A percentile compares a stretch with the other conserved stretches of the same genome.
Evolutionary conservation across 2,113 vertebrate genomes (phyloP).

Genomic region (Heterotilapia buettikoferi): DNA sequence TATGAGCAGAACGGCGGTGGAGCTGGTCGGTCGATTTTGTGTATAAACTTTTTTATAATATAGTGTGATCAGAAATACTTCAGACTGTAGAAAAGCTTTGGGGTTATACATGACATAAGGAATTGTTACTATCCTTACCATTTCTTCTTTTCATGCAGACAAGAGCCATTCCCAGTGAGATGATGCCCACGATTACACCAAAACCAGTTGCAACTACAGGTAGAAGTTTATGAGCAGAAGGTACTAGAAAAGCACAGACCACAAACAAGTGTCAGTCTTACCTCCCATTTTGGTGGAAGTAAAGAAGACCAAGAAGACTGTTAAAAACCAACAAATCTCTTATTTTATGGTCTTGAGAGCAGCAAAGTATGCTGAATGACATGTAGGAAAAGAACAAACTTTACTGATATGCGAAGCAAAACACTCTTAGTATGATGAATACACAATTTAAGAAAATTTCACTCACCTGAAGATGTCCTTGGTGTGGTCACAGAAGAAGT

Average conservation of each 20-base stretch:
- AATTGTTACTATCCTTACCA: not conserved
- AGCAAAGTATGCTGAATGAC: too few species aligned
- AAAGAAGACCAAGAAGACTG: fast-evolving
- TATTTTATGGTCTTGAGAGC: too few species aligned
- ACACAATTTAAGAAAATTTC: not conserved
- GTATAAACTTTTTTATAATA: not conserved
- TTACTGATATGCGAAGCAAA: too few species aligned
- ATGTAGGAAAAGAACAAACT: too few species aligned
- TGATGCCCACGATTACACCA: not conserved
- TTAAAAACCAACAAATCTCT: not conserved
- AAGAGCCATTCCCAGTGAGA: not conserved
- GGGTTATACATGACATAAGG: fast-evolving
- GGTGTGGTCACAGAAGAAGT: not conserved
- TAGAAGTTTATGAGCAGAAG: not conserved
- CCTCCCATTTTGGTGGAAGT: fast-evolving
- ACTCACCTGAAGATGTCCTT: not conserved
- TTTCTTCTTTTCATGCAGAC: not conserved
- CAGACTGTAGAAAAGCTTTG: not conserved
- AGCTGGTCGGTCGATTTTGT: fast-evolving
- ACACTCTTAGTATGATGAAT: too few species aligned
- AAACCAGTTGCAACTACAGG: fast-evolving
- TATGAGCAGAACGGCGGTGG: fast-evolving
- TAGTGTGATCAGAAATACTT: fast-evolving
- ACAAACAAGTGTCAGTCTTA: not conserved
- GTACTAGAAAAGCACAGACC: not conserved